Conservation (phyloP, 2,888 invertebrate species). For the Chironomus riparius region DNA sequence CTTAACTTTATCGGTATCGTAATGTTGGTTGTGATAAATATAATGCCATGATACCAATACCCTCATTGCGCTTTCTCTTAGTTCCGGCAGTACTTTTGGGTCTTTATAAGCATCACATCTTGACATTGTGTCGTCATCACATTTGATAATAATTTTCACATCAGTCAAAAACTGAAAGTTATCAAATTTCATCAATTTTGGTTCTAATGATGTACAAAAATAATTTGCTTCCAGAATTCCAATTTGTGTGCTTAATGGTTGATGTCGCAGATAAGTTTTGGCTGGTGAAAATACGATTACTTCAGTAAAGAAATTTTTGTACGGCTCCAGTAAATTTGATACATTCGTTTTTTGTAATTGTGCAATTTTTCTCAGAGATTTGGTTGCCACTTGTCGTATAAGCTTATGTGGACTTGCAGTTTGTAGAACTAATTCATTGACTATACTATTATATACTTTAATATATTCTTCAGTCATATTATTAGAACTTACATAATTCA, state of each 20-base stretch:
- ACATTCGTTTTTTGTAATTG: conserved; percentile 75
- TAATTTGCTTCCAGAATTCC: conserved; percentile 96
- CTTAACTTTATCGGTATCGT: conserved; percentile 57
- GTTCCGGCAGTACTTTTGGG: conserved; percentile 69
- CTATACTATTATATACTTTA: conserved; percentile 33
- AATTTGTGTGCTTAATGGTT: conserved; percentile 92
- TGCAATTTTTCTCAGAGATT: conserved; percentile 72
- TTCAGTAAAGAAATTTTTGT: conserved; percentile 82
- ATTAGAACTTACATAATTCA: conserved; percentile 34
- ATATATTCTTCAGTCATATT: background rate
- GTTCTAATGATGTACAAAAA: conserved; percentile 87
- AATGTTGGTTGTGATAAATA: conserved; percentile 46
- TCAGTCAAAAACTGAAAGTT: conserved; percentile 85
- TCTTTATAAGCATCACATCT: conserved; percentile 91
- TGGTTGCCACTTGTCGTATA: conserved; percentile 87
- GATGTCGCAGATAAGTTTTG: conserved; percentile 86
- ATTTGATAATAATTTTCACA: conserved; percentile 78
- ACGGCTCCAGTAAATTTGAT: conserved; percentile 90
- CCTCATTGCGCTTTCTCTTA: conserved; percentile 79
- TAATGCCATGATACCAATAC: conserved; percentile 83
- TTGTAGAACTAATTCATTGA: conserved; percentile 84
- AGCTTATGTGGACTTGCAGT: conserved; percentile 89
- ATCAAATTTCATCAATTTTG: conserved; percentile 85
- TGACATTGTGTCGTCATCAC: conserved; percentile 71
- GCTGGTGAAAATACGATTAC: conserved; percentile 79